Evolutionary conservation across 2,888 invertebrate species (phyloP).

Genomic region (Euplexia lucipara): DNA sequence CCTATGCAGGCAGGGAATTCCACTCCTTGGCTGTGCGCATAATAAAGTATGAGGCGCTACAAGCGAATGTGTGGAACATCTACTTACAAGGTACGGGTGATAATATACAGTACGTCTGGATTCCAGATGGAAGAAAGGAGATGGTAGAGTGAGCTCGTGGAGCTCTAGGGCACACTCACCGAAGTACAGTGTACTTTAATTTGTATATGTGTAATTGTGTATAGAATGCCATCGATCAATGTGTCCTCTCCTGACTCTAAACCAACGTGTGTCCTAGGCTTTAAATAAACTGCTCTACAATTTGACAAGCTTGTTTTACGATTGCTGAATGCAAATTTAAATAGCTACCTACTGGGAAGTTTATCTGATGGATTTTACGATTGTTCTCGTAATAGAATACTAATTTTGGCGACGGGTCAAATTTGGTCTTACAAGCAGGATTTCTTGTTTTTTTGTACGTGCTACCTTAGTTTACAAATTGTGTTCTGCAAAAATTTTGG

Average conservation of each 20-base stretch:
- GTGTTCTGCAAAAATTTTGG: background rate
- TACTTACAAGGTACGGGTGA: too few species aligned
- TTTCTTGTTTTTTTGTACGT: background rate
- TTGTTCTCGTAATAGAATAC: constrained; percentile 45
- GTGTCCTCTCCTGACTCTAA: background rate
- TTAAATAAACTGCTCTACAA: constrained; percentile 29
- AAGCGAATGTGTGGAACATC: too few species aligned
- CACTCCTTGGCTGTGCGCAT: too few species aligned
- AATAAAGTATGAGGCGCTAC: too few species aligned
- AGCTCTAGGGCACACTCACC: too few species aligned
- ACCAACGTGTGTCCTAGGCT: background rate
- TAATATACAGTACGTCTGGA: too few species aligned
- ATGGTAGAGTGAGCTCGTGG: too few species aligned
- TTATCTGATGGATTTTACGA: constrained; percentile 52
- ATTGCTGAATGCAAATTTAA: constrained; percentile 46
- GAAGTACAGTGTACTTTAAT: too few species aligned
- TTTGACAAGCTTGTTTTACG: constrained; percentile 30
- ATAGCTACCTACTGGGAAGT: background rate
- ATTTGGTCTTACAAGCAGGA: constrained; percentile 6
- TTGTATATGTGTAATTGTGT: too few species aligned
- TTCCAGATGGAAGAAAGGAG: too few species aligned
- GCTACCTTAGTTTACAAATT: background rate
- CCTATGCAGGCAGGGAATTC: too few species aligned
- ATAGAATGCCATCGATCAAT: too few species aligned
- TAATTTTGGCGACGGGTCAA: constrained; percentile 24